Conservation (phyloP, 2,113 vertebrate species). For the Rana temporaria region DNA sequence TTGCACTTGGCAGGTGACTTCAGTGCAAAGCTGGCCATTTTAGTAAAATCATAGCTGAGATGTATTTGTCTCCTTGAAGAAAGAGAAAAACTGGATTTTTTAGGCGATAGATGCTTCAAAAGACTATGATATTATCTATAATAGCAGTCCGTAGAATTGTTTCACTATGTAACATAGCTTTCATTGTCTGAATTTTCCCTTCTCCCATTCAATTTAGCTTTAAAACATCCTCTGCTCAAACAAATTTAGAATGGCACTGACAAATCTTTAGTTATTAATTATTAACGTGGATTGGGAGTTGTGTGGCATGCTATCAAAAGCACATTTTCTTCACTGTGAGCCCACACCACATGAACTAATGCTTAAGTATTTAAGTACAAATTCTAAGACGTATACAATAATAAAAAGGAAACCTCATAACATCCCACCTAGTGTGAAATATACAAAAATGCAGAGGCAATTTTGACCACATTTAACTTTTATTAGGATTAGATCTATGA, state of each 20-base stretch:
- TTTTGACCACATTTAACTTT: too few species aligned
- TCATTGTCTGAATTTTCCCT: background rate
- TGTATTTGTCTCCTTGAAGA: constrained; percentile 23
- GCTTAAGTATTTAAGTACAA: too few species aligned
- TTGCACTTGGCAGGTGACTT: constrained; percentile 45
- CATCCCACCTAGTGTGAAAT: too few species aligned
- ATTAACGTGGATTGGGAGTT: background rate
- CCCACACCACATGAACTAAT: too few species aligned
- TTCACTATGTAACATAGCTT: constrained; percentile 9
- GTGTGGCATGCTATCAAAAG: background rate
- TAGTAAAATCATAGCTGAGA: constrained; percentile 29
- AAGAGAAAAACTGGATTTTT: constrained; percentile 12
- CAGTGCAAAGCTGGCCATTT: constrained; percentile 51
- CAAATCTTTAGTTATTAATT: constrained; percentile 12
- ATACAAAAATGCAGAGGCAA: too few species aligned
- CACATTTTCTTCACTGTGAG: too few species aligned
- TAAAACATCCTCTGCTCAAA: background rate
- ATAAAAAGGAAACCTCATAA: too few species aligned
- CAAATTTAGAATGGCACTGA: background rate
- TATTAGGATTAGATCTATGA: too few species aligned
- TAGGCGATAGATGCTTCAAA: constrained; percentile 14
- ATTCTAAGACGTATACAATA: too few species aligned
- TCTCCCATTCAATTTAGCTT: constrained; percentile 4
- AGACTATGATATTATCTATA: constrained; percentile 12
- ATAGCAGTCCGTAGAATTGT: constrained; percentile 33